Conservation (phyloP, 2,113 vertebrate genomes). For the Procavia capensis region DNA sequence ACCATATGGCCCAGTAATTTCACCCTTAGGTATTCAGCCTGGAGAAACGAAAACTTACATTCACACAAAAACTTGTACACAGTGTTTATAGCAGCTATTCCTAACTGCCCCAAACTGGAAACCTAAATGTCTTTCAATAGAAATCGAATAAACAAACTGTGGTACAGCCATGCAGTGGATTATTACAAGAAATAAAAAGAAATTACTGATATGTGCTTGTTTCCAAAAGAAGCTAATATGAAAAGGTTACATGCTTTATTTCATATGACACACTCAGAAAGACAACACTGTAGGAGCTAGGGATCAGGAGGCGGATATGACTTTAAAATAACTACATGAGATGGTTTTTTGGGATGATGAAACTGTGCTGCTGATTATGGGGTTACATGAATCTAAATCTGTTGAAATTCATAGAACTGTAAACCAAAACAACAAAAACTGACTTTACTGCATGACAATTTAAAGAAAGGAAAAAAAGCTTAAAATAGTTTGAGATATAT, state of each 20-base stretch:
- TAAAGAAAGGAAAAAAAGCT: conserved; percentile 7
- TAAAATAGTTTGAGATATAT: background rate
- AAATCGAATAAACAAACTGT: background rate
- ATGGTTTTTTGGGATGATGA: background rate
- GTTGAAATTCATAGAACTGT: background rate
- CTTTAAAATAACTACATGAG: background rate
- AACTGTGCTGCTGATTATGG: background rate
- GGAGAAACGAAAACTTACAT: too few relatives aligned
- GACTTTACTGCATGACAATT: background rate
- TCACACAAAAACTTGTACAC: background rate
- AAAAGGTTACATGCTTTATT: background rate
- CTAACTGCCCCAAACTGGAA: background rate
- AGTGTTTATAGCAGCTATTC: conserved; percentile 25
- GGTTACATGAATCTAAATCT: background rate
- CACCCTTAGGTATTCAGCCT: too few relatives aligned
- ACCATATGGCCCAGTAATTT: too few relatives aligned
- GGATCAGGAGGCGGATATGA: background rate
- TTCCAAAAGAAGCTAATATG: background rate
- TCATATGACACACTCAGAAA: background rate
- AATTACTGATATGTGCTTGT: background rate
- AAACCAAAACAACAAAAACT: background rate
- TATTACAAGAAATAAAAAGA: background rate
- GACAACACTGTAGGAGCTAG: background rate
- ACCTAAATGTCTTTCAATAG: background rate
- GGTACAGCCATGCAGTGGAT: too few relatives aligned